Percentiles rank a stretch among this genome's conserved stretches.
Conservation (phyloP, 1,140 invertebrate genomes). For the Zaprionus africanus region DNA sequence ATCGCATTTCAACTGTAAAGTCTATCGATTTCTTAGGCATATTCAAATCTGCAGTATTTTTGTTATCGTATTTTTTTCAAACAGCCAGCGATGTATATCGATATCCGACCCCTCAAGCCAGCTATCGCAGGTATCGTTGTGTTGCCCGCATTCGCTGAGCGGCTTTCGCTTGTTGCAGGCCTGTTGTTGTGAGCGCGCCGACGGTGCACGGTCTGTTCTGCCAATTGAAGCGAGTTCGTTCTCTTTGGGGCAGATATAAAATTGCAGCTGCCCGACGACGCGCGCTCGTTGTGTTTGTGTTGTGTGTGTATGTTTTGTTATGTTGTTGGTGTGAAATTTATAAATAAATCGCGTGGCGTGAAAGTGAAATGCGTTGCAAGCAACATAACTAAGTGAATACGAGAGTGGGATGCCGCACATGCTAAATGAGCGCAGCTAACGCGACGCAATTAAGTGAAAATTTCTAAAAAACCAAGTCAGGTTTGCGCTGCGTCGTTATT, state of each 20-base stretch:
- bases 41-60: background rate
- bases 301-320: slow-evolving; percentile 27
- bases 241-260: slow-evolving; percentile 53
- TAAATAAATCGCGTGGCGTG: slow-evolving; percentile 63
- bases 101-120: slow-evolving; percentile 10
- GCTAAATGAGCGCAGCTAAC: slow-evolving; percentile 40
- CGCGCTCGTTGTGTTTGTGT: slow-evolving; percentile 33
- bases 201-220: slow-evolving; percentile 20
- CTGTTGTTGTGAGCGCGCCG: slow-evolving; percentile 45
- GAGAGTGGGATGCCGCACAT: slow-evolving; percentile 31
- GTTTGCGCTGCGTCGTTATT: slow-evolving; percentile 30
- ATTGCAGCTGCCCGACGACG: slow-evolving; percentile 66
- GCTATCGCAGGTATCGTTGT: background rate
- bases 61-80: background rate
- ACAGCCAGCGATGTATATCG: slow-evolving; percentile 19
- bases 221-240: slow-evolving; percentile 37
- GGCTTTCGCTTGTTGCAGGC: slow-evolving; percentile 77
- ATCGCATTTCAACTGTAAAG: background rate
- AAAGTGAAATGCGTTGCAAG: slow-evolving; percentile 74
- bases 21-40: background rate
- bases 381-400: slow-evolving; percentile 44
- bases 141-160: slow-evolving; percentile 65
- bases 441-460: slow-evolving; percentile 75
- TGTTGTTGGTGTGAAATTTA: slow-evolving; percentile 49
- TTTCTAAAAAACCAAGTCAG: slow-evolving; percentile 47